Percentiles rank a stretch among this genome's conserved stretches.
These are phyloP conservation scores for Paramisgurnus dabryanus DNA, from an alignment of 2,113 vertebrate genomes.

Conservation along the genomic window DNA sequence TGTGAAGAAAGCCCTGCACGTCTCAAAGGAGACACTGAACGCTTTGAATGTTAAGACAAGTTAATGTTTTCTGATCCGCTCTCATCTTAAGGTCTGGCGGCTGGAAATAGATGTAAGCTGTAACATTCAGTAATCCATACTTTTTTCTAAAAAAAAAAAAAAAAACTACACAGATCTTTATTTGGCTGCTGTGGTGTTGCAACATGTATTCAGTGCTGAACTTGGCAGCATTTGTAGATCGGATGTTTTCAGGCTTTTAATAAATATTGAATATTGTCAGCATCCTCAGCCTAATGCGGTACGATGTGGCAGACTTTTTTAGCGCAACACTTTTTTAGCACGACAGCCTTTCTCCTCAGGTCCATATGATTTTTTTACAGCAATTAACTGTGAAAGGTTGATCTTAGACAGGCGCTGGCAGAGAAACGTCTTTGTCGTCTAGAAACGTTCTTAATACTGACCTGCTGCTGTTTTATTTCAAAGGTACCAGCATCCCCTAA, in stretches of 20 bases:
- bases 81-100: slow-evolving; percentile 28
- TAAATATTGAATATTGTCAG: slow-evolving; percentile 10
- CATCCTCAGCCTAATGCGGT: slow-evolving; percentile 19
- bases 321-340: slow-evolving; percentile 23
- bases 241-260: background rate
- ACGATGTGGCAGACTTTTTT: slow-evolving; percentile 32
- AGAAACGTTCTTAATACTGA: slow-evolving; percentile 13
- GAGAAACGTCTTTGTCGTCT: slow-evolving; percentile 26
- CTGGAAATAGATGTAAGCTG: slow-evolving; percentile 11
- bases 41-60: slow-evolving; percentile 26
- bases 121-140: slow-evolving; percentile 4
- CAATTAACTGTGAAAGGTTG: slow-evolving; percentile 50
- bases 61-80: slow-evolving; percentile 35
- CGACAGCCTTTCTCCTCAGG: slow-evolving; percentile 24
- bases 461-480: slow-evolving; percentile 46
- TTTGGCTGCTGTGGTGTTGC: background rate
- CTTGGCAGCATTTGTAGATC: background rate
- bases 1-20: slow-evolving; percentile 37
- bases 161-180: background rate
- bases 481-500: slow-evolving; percentile 43
- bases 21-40: background rate
- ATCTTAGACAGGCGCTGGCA: slow-evolving; percentile 41
- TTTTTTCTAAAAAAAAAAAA: background rate
- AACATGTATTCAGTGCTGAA: slow-evolving; percentile 9
- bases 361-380: slow-evolving; percentile 48